Base-by-base conservation (phyloP, 2,797 vertebrate genomes). In the Scyliorhinus canicula region DNA sequence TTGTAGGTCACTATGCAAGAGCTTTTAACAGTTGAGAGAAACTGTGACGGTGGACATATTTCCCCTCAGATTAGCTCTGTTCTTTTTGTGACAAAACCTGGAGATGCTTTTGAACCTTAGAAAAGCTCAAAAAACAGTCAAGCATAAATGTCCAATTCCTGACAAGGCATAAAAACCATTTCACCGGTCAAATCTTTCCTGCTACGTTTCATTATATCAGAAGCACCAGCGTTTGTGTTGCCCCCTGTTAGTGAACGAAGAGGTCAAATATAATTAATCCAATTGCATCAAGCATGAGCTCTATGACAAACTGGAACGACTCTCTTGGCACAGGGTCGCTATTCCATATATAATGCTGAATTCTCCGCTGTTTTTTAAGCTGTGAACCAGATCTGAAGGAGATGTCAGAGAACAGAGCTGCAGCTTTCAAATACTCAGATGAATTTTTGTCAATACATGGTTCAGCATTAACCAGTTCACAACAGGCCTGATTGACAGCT, bases 181-280 rank as follows among this genome's bases (percentile, higher is more conserved):
- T 88, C 4, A 31, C 40, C 9, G 7, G 1, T 47, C 3, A 26
- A 21, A 74, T 47, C 14, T 35, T 88, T 57, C 57, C 52, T 57
- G 28, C 85, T 24, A 14, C 52, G 57, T 57, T 88, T 55, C 85
- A 88, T 11, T 4, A 14, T 85, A 47, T 86, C 85, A 88, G 31
- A 28, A 88, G 31, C 60, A 57, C 12, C 47, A 85, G 82, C n/a
- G 31, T 35, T 60, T 90, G n/a, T n/a, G 6, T n/a, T 60, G 52
- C 55, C 19, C 1, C 3, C 28, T 35, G 52, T 57, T 57, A 88
- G 55, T 19, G 14, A 60, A 52, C 26, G 26, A 28, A 57, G 40
- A n/a, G 84, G 85, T 35, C 57, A 88, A 57, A 88, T 52, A 88
- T 57, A 90, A 90, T 90, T 60, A 60, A n/a, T 60, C 55, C 86